Evolutionary conservation across 1,140 invertebrate species (phyloP), one percentile per base, ranked within the genome.

Genomic region (Microplitis demolitor): DNA sequence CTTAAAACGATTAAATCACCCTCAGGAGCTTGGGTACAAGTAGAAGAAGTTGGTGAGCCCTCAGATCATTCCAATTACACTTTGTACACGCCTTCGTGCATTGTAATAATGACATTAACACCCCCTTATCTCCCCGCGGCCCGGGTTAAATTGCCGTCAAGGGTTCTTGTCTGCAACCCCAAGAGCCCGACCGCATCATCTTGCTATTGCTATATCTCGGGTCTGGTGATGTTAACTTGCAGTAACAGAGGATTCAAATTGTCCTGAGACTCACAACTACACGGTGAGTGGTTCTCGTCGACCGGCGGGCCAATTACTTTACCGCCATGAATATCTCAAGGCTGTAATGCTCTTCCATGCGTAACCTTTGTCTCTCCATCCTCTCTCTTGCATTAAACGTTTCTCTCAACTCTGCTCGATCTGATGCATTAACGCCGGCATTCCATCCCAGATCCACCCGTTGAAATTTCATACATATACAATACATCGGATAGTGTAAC

Each of bases 101-200:
- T 53, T 67, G 66, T 67, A 67, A 67, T 67, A 67, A 67, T 50
- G 66, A 67, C 13, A 67, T 67, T 67, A 67, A 54, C 66, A 33
- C 66, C 66, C 62, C 35, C n/a, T 45, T 3, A 6, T 45, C 39
- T 11, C 11, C 39, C 0, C 8, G 39, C n/a, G 33, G 31, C 53
- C 24, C 53, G 60, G 31, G 60, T 31, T 6, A 35, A 50, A 67
- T 11, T 33, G 31, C 14, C 66, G 14, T 16, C 50, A 53, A 67
- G 66, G 66, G 66, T 67, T 24, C 66, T 54, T 67, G 39, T 11
- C 39, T 45, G n/a, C 24, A 35, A 53, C 50, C 66, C 66, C 66
- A 11, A 34, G 45, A 13, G 51, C 8, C 8, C 31, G 8, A 58
- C 14, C 63, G 13, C 16, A 66, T 50, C 50, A 16, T 33, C 50